Evolutionary conservation across 2,113 vertebrate species (phyloP), one percentile per base, ranked within the genome.

Genomic region (Otus sunia): DNA sequence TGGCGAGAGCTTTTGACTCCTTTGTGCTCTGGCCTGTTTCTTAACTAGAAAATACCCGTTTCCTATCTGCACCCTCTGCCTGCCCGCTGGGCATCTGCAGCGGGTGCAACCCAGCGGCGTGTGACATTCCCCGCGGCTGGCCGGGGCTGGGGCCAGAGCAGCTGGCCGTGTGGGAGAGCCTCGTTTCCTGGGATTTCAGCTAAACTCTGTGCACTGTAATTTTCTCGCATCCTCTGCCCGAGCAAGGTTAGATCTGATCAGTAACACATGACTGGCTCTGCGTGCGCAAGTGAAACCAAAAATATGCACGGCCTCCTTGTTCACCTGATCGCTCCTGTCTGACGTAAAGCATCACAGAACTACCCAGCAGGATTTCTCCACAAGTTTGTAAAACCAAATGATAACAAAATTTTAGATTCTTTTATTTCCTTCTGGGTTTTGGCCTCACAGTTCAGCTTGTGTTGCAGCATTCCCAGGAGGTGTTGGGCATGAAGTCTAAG

Each of bases 1-100:
- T 41, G 81, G 50, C 2, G 2, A 47, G 37, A 16, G 62, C 13
- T 15, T 10, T 22, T 1, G 16, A 1, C n/a, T 12, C 37, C 77
- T 63, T 3, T 6, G 43, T 9, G 73, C 43, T 15, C 49, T 22
- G 62, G 37, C 36, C 55, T 23, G 0, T 3, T 39, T 37, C 41
- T 7, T 3, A 3, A 1, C 12, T 34, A 7, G 29, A 12, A 55
- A 49, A 27, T 13, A 2, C 27, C 55, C 10, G 0, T 34, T 4
- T 12, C 10, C 23, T 14, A 1, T 1, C 63, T 6, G 30, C 75
- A 15, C 19, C 85, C 85, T 45, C 76, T 52, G 25, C 53, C 47
- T 6, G 15, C 45, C 47, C 2, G 2, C 22, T 8, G 63, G 68
- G 63, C 53, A 9, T 2, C 39, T 3, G 21, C 52, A 6, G 63